These are phyloP conservation scores for Rhabdornis inornatus DNA, from an alignment of 2,113 vertebrate species.

Conservation along the genomic window DNA sequence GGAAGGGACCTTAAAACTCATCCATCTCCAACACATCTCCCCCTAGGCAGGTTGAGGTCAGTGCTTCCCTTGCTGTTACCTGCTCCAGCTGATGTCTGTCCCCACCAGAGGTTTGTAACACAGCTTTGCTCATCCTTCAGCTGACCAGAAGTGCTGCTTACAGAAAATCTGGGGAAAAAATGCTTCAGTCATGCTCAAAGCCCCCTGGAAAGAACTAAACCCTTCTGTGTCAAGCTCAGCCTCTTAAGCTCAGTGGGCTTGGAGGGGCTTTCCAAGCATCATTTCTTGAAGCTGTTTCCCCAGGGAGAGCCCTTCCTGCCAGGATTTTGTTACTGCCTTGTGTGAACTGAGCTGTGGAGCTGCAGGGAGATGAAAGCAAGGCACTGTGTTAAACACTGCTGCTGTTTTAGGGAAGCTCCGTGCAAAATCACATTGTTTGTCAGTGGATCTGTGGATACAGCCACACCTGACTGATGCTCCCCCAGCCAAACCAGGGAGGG, in stretches of 20 bases:
- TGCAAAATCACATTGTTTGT: background rate
- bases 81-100: background rate
- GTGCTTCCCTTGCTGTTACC: background rate
- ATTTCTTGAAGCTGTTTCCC: background rate
- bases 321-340: background rate
- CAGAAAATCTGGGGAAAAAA: background rate
- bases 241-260: background rate
- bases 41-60: background rate
- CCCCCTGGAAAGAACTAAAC: background rate
- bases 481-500: background rate
- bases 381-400: background rate
- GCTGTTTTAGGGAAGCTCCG: background rate
- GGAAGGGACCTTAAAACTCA: background rate
- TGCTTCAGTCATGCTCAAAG: background rate
- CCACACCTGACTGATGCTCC: background rate
- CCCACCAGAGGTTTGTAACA: fast-evolving
- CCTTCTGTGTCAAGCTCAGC: background rate
- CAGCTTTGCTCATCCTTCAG: background rate
- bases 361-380: background rate
- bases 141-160: background rate
- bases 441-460: background rate
- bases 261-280: background rate
- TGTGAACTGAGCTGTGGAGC: background rate
- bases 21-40: background rate
- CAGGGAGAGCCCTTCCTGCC: background rate